A percentile compares a stretch with the other conserved stretches of the same genome.
These are phyloP conservation scores for Xyliphius kryptos DNA, from an alignment of 2,113 vertebrate genomes.

Conservation along the genomic window DNA sequence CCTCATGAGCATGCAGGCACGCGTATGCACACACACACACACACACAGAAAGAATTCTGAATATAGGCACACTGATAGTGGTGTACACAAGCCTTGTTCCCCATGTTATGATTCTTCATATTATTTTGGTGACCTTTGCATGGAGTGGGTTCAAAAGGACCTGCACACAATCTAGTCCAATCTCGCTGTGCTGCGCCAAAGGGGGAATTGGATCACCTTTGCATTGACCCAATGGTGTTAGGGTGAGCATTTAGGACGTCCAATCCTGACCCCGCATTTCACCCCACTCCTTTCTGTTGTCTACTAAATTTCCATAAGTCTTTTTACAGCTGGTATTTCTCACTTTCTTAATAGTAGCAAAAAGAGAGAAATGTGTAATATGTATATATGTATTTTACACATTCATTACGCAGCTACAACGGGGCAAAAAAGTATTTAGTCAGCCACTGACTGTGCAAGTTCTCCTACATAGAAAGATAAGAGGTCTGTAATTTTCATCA, in stretches of 20 bases:
- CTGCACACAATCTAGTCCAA: constrained; percentile 64
- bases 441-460: too few species aligned
- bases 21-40: constrained; percentile 14
- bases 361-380: too few species aligned
- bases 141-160: constrained; percentile 59
- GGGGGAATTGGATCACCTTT: constrained; percentile 69
- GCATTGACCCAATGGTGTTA: constrained; percentile 58
- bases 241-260: constrained; percentile 44
- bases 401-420: too few species aligned
- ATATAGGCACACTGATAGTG: constrained; percentile 23
- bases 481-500: too few species aligned
- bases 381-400: too few species aligned
- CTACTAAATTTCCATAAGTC: constrained; percentile 40
- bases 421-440: too few species aligned
- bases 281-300: constrained; percentile 31
- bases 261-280: constrained; percentile 56
- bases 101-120: constrained; percentile 50
- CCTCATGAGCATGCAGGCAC: too few species aligned
- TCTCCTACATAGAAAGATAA: too few species aligned
- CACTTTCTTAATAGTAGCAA: too few species aligned
- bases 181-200: constrained; percentile 54
- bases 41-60: constrained; percentile 26
- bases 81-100: constrained; percentile 43
- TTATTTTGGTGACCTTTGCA: constrained; percentile 64
- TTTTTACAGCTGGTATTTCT: too few species aligned